Percentiles rank a stretch among this genome's conserved stretches.
These are phyloP conservation scores for Thripadectes ignobilis DNA, from an alignment of 2,797 vertebrate species.

Conservation along the genomic window DNA sequence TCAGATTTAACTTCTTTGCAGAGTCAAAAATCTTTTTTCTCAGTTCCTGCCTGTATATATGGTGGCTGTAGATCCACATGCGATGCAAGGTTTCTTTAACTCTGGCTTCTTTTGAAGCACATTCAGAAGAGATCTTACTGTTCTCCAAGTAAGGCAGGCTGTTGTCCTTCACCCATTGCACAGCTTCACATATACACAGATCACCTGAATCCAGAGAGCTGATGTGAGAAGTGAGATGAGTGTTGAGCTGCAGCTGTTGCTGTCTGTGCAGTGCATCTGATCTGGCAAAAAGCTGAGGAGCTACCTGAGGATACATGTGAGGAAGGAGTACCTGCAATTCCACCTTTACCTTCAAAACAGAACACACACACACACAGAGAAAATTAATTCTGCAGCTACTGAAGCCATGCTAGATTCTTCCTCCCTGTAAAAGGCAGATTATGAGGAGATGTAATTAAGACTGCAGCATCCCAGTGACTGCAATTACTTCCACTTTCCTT, in stretches of 20 bases:
- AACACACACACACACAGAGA: not conserved
- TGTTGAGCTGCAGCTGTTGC: slow-evolving; percentile 77
- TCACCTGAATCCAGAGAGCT: slow-evolving; percentile 71
- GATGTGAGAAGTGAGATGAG: slow-evolving; percentile 64
- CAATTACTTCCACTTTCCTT: not conserved
- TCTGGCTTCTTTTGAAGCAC: not conserved
- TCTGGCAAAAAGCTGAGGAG: slow-evolving; percentile 75
- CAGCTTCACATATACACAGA: slow-evolving; percentile 70
- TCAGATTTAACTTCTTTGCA: slow-evolving; percentile 77
- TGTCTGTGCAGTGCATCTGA: slow-evolving; percentile 71
- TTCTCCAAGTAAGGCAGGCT: slow-evolving; percentile 57
- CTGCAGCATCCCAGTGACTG: not conserved
- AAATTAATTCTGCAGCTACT: not conserved
- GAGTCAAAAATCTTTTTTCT: slow-evolving; percentile 79
- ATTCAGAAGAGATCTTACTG: not conserved
- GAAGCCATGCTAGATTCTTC: not conserved
- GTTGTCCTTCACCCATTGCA: slow-evolving; percentile 80
- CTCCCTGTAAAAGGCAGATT: not conserved
- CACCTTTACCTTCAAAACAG: slow-evolving; percentile 74
- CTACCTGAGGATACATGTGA: slow-evolving; percentile 69
- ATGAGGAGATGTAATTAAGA: not conserved
- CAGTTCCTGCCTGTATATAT: slow-evolving; percentile 80
- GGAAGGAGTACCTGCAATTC: slow-evolving; percentile 78
- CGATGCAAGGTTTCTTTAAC: slow-evolving; percentile 62
- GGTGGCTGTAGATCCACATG: slow-evolving; percentile 84